Conservation (phyloP, 2,888 invertebrate genomes). For the Tyria jacobaeae region DNA sequence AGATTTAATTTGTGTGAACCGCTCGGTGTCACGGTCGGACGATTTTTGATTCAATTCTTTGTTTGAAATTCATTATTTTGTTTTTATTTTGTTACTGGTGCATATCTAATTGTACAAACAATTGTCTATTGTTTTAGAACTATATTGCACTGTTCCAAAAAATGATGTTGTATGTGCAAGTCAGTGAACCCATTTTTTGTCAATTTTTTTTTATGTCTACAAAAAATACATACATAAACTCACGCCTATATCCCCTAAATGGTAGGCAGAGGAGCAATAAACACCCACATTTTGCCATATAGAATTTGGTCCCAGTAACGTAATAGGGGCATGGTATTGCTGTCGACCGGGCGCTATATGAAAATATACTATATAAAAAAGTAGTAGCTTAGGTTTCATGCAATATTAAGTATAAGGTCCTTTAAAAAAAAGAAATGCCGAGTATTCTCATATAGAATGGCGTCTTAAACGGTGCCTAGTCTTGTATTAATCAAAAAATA, state of each 20-base stretch:
- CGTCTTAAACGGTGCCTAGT: neutral
- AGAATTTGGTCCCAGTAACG: too few relatives aligned
- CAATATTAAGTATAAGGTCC: too few relatives aligned
- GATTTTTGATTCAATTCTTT: conserved; percentile 57
- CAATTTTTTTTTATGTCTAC: neutral
- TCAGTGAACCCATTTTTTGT: neutral
- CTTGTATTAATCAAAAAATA: neutral
- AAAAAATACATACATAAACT: neutral
- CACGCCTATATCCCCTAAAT: too few relatives aligned
- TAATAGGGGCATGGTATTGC: too few relatives aligned
- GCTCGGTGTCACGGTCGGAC: conserved; percentile 62
- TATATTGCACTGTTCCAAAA: conserved; percentile 19
- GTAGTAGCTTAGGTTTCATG: too few relatives aligned
- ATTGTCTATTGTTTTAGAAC: conserved; percentile 30
- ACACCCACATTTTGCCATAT: too few relatives aligned
- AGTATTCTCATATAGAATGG: neutral
- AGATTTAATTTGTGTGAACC: conserved; percentile 83
- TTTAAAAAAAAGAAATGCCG: neutral
- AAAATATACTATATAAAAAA: too few relatives aligned
- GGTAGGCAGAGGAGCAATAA: too few relatives aligned
- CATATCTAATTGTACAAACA: conserved; percentile 27
- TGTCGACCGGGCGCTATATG: too few relatives aligned
- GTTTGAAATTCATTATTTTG: conserved; percentile 58
- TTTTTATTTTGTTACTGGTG: conserved; percentile 44
- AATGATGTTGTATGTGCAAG: neutral